Base-by-base conservation (phyloP, 2,888 invertebrate species). In the Hyles lineata region DNA sequence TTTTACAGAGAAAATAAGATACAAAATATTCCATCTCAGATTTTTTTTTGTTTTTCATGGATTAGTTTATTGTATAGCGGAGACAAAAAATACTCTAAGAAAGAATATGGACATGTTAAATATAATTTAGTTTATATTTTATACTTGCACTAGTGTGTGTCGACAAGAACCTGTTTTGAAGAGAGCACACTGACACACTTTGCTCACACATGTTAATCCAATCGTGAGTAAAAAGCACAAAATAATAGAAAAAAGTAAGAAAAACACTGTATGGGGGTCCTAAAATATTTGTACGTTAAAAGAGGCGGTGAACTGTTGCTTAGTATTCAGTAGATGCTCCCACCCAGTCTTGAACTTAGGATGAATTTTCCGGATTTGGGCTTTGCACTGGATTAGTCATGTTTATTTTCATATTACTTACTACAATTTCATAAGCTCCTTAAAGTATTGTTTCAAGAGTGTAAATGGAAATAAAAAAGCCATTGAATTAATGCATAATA, bases 261-360 rank as follows among this genome's bases (percentile, higher is more conserved):
- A 6, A 55, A 55, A 17, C 55, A n/a, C 55, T 55, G n/a, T 55
- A 7, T 43, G 11, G 43, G 43, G 55, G 19, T 55, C 55, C 17
- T n/a, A 35, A 63, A 63, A 21, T 63, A 63, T 63, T 43, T 21
- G 63, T 63, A 63, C 63, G 4, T 35, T 29, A 77, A 78, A 73
- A 76, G 74, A 76, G 71, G 35, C 74, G 74, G 74, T 77, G 73
- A 78, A 78, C 77, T 74, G 73, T 74, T 76, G 77, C 75, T 86
- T 85, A 82, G 83, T 85, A 86, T 86, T 84, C 86, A 75, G 77
- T 55, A 60, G 62, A 73, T 73, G 79, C 73, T 52, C 55, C 74
- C 76, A 73, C 70, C 76, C 73, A 74, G 77, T 76, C 72, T 77
- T 77, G 78, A 79, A 78, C 76, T 80, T 76, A 72, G 75, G 76